Conservation (phyloP, 2,113 vertebrate species). For the Sigmodon hispidus region DNA sequence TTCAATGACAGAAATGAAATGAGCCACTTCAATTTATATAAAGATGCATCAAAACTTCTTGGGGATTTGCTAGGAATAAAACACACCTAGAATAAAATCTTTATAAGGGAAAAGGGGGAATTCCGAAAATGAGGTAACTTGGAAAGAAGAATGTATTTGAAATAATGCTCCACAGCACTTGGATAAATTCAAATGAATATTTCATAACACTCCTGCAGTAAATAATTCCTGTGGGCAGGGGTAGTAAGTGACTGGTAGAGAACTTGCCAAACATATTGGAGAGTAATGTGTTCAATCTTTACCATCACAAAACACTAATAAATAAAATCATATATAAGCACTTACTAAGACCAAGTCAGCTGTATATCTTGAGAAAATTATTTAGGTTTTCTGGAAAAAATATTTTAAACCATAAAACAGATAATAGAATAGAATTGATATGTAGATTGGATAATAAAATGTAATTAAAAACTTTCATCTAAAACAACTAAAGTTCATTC, state of each 20-base stretch:
- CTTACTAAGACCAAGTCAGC: background rate
- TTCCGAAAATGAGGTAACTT: background rate
- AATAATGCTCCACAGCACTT: background rate
- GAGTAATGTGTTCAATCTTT: background rate
- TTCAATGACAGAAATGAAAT: slow-evolving; percentile 42
- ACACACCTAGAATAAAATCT: background rate
- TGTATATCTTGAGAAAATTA: background rate
- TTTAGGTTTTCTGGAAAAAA: slow-evolving; percentile 34
- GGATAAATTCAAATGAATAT: background rate
- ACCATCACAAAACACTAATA: background rate
- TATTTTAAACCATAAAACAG: slow-evolving; percentile 36
- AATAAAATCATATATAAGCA: slow-evolving; percentile 1
- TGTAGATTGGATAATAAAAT: background rate
- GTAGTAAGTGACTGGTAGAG: background rate
- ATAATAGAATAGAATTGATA: background rate
- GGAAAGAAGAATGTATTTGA: background rate
- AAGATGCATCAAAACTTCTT: background rate
- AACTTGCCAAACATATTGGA: background rate
- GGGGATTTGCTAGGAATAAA: background rate
- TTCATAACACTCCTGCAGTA: slow-evolving; percentile 10
- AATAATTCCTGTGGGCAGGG: background rate
- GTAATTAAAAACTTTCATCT: background rate
- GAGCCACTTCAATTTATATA: background rate
- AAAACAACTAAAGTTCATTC: background rate
- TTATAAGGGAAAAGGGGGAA: slow-evolving; percentile 26